Evolutionary conservation across 2,113 vertebrate species (phyloP).

Genomic region (Dascyllus trimaculatus): DNA sequence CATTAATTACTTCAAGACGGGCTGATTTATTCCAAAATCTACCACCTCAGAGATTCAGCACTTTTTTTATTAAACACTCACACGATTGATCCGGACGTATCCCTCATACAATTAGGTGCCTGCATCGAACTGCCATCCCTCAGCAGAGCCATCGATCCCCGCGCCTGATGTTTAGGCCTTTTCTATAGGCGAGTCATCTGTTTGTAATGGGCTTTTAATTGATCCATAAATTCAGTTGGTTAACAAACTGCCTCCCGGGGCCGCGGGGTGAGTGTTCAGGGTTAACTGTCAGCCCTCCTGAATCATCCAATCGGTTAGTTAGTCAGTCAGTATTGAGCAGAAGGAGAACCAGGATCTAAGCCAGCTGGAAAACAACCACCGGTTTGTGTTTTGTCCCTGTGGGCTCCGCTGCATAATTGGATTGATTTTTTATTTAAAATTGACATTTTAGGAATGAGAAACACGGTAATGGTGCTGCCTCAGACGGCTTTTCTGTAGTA

Average conservation of each 20-base stretch:
- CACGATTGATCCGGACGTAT: conserved; percentile 10
- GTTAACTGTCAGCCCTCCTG: conserved; percentile 4
- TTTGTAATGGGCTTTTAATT: conserved; percentile 53
- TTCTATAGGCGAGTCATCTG: conserved; percentile 24
- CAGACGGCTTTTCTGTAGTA: not conserved
- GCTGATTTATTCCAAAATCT: not conserved
- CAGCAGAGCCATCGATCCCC: not conserved
- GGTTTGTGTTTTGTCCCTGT: not conserved
- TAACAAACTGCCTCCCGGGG: conserved; percentile 1
- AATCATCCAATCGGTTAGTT: conserved; percentile 18
- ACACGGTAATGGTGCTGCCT: not conserved
- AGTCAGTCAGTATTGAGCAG: conserved; percentile 17
- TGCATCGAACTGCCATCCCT: not conserved
- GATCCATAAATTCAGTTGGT: conserved; percentile 40
- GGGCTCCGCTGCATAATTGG: not conserved
- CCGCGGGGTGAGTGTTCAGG: not conserved
- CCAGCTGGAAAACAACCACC: conserved; percentile 6
- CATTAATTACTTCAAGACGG: not conserved
- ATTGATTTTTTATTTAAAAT: conserved; percentile 8
- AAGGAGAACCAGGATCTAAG: not conserved
- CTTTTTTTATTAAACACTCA: not conserved
- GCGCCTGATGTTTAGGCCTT: not conserved
- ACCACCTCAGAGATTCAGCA: not conserved
- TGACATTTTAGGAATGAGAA: conserved; percentile 11
- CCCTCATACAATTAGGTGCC: not conserved